phyloP scores from a whole-genome alignment of 2,113 vertebrate species.

The Larimichthys crocea region DNA sequence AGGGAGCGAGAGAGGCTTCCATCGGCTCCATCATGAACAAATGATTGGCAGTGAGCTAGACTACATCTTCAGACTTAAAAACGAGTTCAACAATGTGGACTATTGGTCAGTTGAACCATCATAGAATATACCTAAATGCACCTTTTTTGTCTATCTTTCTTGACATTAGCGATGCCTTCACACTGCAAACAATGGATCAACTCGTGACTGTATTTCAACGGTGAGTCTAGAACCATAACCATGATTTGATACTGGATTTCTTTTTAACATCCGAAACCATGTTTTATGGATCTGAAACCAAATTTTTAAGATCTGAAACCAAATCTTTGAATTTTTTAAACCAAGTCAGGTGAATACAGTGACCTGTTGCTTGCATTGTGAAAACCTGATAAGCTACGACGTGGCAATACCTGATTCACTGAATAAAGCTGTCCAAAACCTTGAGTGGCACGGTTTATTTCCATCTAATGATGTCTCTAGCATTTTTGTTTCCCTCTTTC shows the following conservation, averaged over 20 bases:
- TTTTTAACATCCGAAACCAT: too few relatives aligned
- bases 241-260: too few relatives aligned
- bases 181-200: background rate
- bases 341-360: background rate
- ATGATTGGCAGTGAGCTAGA: conserved; percentile 58
- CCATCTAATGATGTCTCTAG: background rate
- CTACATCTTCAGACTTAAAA: background rate
- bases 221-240: too few relatives aligned
- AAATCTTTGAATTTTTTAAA: background rate
- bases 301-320: too few relatives aligned
- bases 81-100: too few relatives aligned
- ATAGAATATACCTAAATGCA: background rate
- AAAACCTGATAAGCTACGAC: background rate
- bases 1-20: conserved; percentile 62
- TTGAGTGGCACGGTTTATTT: background rate
- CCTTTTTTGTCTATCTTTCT: background rate
- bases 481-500: background rate
- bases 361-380: conserved; percentile 15
- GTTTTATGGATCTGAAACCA: too few relatives aligned
- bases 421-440: background rate
- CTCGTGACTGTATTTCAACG: background rate
- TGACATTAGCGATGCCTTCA: background rate
- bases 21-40: conserved; percentile 59
- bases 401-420: too few relatives aligned
- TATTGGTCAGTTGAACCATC: background rate